These are phyloP conservation scores for Holacanthella duospinosa DNA, from an alignment of 2,888 invertebrate genomes.

Conservation along the genomic window DNA sequence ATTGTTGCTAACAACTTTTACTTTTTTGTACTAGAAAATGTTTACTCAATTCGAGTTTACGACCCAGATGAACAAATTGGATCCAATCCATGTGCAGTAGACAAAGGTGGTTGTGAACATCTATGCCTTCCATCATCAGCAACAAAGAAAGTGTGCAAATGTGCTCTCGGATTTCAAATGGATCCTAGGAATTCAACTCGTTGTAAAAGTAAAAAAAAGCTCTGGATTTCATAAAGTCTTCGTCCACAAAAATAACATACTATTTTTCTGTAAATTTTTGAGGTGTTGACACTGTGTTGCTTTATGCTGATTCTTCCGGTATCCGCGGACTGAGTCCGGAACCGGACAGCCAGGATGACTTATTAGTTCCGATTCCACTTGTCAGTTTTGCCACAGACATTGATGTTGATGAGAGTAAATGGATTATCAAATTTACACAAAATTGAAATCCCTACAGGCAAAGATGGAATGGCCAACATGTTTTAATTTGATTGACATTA, in stretches of 20 bases:
- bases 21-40: slow-evolving; percentile 30
- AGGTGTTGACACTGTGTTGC: slow-evolving; percentile 55
- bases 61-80: slow-evolving; percentile 55
- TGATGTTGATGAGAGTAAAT: slow-evolving; percentile 55
- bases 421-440: neutral
- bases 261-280: neutral
- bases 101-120: slow-evolving; percentile 56
- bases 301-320: slow-evolving; percentile 33
- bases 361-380: slow-evolving; percentile 59
- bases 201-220: slow-evolving; percentile 49
- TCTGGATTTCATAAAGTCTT: too few relatives aligned
- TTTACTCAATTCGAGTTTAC: slow-evolving; percentile 46
- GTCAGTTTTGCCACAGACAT: slow-evolving; percentile 65
- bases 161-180: slow-evolving; percentile 59
- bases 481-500: neutral
- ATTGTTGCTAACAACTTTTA: neutral
- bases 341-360: slow-evolving; percentile 41
- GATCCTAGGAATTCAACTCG: slow-evolving; percentile 48
- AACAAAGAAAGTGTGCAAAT: slow-evolving; percentile 54
- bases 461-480: neutral
- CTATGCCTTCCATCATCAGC: slow-evolving; percentile 57
- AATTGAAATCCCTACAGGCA: neutral
- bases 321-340: slow-evolving; percentile 34
- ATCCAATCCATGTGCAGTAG: slow-evolving; percentile 49
- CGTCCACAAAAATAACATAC: neutral